Evolutionary conservation across 2,797 vertebrate genomes (phyloP), one percentile per base, ranked within the genome.

Genomic region (Setipinna tenuifilis): DNA sequence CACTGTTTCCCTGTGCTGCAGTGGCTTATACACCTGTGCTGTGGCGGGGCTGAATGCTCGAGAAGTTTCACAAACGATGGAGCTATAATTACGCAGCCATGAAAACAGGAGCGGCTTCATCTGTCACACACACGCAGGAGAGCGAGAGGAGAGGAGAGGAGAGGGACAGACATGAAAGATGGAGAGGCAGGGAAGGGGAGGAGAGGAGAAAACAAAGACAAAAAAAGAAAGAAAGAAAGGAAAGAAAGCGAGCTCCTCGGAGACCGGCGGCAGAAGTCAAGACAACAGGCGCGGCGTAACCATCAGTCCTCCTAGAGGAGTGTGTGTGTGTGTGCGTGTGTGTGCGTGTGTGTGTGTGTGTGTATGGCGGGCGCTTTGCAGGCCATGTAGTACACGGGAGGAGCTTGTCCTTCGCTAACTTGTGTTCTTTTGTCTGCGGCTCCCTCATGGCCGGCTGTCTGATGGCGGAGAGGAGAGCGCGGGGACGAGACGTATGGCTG

Each of bases 401-500:
- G 85, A 88, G 85, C 85, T 83, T 86, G 88, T 88, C 89, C 89
- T 89, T 90, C 87, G 87, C 82, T 62, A 88, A 90, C 83, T 86
- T 85, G 68, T 91, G 85, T 89, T 87, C 83, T 90, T 81, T 89
- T 91, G 90, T 91, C 81, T 84, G 83, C 88, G 50, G 87, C 89
- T 86, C 88, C 87, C 90, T 82, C 82, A 86, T 88, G 90, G 89
- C 89, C 91, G 88, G 90, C 86, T 89, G 90, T 91, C 88, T 90
- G 84, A 88, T 83, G 57, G 86, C 85, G 87, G 88, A 85, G 88
- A 84, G 83, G 88, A 84, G 86, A 87, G n/a, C n/a, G n/a, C n/a
- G n/a, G n/a, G n/a, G n/a, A n/a, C n/a, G n/a, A 90, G 89, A 94
- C 88, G 91, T 92, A 92, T 90, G 88, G 90, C 61, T 75, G 83